These are phyloP conservation scores for Leucozona laternaria DNA, from an alignment of 2,888 invertebrate genomes.

Conservation along the genomic window DNA sequence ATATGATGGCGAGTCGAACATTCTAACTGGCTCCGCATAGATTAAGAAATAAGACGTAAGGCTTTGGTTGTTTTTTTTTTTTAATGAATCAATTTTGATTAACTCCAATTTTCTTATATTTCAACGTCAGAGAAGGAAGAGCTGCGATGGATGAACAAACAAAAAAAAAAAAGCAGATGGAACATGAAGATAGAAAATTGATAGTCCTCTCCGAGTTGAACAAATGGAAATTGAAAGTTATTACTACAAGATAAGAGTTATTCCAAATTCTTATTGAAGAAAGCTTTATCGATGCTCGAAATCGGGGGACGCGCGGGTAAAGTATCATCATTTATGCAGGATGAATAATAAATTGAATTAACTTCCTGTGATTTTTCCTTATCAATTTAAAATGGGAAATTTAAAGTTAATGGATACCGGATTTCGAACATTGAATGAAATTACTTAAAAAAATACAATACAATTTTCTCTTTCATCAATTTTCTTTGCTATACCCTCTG, in stretches of 20 bases:
- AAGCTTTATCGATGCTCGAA: neutral
- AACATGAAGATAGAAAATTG: neutral
- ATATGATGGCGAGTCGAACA: neutral
- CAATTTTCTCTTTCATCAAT: neutral
- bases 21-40: neutral
- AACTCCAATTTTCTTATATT: neutral
- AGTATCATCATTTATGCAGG: conserved; percentile 16
- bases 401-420: conserved; percentile 18
- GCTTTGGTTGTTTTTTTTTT: too few relatives aligned
- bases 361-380: conserved; percentile 16
- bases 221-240: conserved; percentile 21
- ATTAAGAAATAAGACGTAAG: neutral
- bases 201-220: neutral
- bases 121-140: neutral
- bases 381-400: conserved; percentile 6
- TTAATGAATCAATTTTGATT: conserved; percentile 1
- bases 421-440: conserved; percentile 1
- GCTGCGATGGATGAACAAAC: neutral
- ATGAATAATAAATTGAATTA: conserved; percentile 25
- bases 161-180: neutral
- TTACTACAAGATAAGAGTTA: conserved; percentile 13
- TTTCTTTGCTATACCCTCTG: neutral
- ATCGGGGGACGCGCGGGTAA: neutral
- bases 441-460: conserved; percentile 1
- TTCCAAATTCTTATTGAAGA: neutral